These are phyloP conservation scores for Saccostrea echinata DNA, from an alignment of 1,140 invertebrate species.

Conservation along the genomic window DNA sequence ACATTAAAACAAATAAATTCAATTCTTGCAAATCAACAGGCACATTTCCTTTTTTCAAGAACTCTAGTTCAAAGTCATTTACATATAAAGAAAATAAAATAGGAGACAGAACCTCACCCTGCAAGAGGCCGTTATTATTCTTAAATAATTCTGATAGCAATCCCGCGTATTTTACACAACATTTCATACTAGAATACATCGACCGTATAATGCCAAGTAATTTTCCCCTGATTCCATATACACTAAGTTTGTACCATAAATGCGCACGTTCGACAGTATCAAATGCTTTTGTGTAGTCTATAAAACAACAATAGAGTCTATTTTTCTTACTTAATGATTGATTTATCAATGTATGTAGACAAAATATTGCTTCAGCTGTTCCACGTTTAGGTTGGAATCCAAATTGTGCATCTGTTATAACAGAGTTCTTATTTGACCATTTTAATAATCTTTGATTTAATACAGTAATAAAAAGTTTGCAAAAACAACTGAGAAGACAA, in stretches of 20 bases:
- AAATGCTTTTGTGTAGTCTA: slow-evolving; percentile 43
- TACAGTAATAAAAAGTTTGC: slow-evolving; percentile 28
- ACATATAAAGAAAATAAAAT: neutral
- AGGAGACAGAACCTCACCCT: neutral
- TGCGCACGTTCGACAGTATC: neutral
- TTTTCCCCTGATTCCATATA: neutral
- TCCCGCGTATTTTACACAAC: too few species aligned
- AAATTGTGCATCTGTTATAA: slow-evolving; percentile 16
- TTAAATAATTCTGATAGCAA: too few species aligned
- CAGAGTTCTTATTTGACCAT: slow-evolving; percentile 30
- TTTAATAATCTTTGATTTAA: slow-evolving; percentile 31
- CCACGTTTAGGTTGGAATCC: neutral
- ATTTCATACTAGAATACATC: too few species aligned
- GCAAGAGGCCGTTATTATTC: neutral
- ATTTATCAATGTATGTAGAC: neutral
- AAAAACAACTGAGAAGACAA: slow-evolving; percentile 25
- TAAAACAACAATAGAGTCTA: slow-evolving; percentile 51
- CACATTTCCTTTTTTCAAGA: neutral
- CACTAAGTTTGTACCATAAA: slow-evolving; percentile 36
- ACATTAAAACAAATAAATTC: slow-evolving; percentile 1
- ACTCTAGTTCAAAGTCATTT: neutral
- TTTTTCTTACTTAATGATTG: slow-evolving; percentile 28
- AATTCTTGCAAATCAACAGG: neutral
- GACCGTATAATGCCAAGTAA: too few species aligned
- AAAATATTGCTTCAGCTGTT: slow-evolving; percentile 41